Evolutionary conservation across 2,797 vertebrate species (phyloP), one percentile per base, ranked within the genome.

Genomic region (Anguilla megastoma): DNA sequence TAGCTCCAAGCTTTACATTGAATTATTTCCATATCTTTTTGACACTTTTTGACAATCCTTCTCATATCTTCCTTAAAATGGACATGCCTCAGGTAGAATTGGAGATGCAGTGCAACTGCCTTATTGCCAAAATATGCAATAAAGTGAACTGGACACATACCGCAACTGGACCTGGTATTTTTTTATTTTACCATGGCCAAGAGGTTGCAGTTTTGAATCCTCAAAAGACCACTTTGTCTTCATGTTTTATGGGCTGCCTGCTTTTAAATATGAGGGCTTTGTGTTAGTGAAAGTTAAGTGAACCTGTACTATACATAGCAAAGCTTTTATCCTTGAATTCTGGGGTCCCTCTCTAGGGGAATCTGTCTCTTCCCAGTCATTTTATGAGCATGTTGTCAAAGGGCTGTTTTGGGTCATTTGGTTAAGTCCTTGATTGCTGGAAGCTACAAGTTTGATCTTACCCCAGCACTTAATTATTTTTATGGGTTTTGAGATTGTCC

Each of bases 361-460:
- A n/a, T 76, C 79, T 10, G 71, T 10, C 45, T 50, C 45, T 6
- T 79, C 45, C 79, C 45, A 24, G 45, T 9, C 18, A n/a, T n/a
- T 82, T 82, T 82, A 82, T 82, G 79, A 48, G 41, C 79, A 82
- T 18, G 18, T 50, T 50, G 79, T n/a, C 79, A 50, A 82, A 82
- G 45, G 45, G 79, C 41, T n/a, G 41, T 82, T 48, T 45, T 82
- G 79, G 79, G 79, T 82, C 79, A 50, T 24, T 50, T 24, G 45
- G 45, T 48, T 50, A 50, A 50, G 79, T 50, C 41, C 79, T 76
- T 76, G 36, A 76, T 33, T 71, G 27, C 74, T 41, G 33, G 74
- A 76, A 82, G 79, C 45, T 50, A 45, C 45, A 82, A 82, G 45
- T 48, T 82, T 48, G 79, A 82, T 82, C 79, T 82, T 82, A 45